A percentile compares a stretch with the other conserved stretches of the same genome.
Conservation (phyloP, 2,113 vertebrate species). For the Falcunculus frontatus region DNA sequence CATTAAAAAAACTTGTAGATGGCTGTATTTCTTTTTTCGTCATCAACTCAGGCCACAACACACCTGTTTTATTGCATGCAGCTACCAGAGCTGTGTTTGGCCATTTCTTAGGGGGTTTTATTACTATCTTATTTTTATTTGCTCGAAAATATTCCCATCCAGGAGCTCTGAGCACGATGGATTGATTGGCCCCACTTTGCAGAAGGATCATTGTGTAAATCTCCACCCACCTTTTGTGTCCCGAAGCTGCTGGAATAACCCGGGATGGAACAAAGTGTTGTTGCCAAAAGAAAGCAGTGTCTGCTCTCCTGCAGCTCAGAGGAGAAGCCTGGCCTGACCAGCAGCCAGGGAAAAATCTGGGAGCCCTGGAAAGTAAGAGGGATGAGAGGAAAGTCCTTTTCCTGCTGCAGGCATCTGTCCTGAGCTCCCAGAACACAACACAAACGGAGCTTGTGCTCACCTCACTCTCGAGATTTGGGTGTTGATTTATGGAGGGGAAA, state of each 20-base stretch:
- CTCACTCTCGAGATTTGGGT: background rate
- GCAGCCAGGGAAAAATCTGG: background rate
- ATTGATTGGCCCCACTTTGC: background rate
- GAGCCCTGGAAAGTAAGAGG: background rate
- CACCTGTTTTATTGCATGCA: background rate
- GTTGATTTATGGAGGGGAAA: background rate
- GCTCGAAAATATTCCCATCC: background rate
- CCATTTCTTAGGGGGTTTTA: background rate
- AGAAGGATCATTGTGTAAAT: background rate
- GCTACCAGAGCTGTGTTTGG: background rate
- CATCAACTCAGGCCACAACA: fast-evolving
- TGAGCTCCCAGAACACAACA: background rate
- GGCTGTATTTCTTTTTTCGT: background rate
- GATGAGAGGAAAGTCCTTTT: background rate
- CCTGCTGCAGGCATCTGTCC: background rate
- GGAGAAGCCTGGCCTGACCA: background rate
- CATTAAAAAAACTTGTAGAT: background rate
- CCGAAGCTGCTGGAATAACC: background rate
- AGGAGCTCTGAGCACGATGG: background rate
- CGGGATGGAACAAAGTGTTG: background rate
- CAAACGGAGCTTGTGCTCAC: background rate
- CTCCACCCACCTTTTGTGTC: background rate
- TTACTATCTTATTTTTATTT: background rate
- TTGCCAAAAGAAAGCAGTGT: background rate
- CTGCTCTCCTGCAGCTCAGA: background rate